Percentiles rank a stretch among this genome's conserved stretches.
Conservation (phyloP, 2,888 invertebrate genomes). For the Spialia ferax region DNA sequence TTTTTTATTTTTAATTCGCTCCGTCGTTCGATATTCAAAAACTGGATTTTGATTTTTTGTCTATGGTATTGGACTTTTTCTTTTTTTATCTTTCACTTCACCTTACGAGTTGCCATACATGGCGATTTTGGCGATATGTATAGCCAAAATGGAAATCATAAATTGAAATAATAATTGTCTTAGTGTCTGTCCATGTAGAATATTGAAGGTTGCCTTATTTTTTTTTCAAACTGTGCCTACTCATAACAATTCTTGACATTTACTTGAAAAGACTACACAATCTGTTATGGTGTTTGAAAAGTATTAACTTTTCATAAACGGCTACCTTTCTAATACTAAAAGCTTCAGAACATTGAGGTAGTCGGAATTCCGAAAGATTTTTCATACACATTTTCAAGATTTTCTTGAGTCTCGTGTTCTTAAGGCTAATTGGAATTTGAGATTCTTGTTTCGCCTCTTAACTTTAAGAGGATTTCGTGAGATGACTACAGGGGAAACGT, state of each 20-base stretch:
- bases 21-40: slow-evolving; percentile 14
- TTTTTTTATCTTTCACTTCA: slow-evolving; percentile 26
- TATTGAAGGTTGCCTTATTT: no score
- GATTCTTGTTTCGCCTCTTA: slow-evolving; percentile 43
- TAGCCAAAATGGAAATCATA: neutral
- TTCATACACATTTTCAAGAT: slow-evolving; percentile 23
- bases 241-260: no score
- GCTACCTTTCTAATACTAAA: neutral
- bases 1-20: neutral
- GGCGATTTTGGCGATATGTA: slow-evolving; percentile 9
- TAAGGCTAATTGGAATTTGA: slow-evolving; percentile 60
- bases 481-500: slow-evolving; percentile 3
- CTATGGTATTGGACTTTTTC: slow-evolving; percentile 14
- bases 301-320: neutral
- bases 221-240: no score
- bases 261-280: neutral
- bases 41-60: slow-evolving; percentile 1
- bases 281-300: neutral
- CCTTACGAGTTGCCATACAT: slow-evolving; percentile 8
- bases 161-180: neutral
- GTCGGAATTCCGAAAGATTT: neutral
- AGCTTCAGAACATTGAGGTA: neutral
- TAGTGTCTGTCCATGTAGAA: neutral
- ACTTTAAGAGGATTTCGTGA: slow-evolving; percentile 11
- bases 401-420: slow-evolving; percentile 49